These are phyloP conservation scores for Anser cygnoides DNA, from an alignment of 2,113 vertebrate genomes.

Conservation along the genomic window DNA sequence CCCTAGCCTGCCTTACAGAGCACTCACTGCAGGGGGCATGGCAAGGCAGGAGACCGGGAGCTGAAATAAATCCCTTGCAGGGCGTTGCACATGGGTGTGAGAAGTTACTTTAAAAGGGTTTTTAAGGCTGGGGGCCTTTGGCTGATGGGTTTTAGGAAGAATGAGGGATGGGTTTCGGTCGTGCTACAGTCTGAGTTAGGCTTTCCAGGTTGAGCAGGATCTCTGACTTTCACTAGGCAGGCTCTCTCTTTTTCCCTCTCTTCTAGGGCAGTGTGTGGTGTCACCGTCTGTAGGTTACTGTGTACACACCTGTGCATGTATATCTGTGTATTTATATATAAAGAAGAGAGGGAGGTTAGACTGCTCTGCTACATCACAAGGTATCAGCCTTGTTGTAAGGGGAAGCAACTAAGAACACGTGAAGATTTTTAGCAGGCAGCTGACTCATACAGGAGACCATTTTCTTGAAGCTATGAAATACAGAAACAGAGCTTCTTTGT, in stretches of 20 bases:
- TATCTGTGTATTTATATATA: background rate
- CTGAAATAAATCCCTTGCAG: background rate
- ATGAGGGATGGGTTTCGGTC: background rate
- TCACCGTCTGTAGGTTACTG: background rate
- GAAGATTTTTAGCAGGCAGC: background rate
- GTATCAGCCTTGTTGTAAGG: background rate
- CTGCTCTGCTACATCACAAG: background rate
- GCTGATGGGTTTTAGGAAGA: background rate
- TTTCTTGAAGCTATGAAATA: background rate
- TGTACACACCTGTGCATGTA: accelerated
- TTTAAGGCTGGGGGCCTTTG: background rate
- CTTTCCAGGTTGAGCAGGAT: background rate
- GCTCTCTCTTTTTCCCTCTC: background rate
- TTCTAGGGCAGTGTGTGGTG: background rate
- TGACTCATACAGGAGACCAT: background rate
- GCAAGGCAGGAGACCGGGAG: background rate
- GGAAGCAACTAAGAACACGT: background rate
- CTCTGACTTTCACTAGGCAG: background rate
- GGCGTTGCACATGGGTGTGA: background rate
- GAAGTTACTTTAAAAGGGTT: background rate
- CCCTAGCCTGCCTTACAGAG: background rate
- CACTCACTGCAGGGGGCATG: background rate
- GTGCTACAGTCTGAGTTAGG: background rate
- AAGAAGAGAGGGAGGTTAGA: background rate
- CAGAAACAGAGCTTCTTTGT: background rate